Percentiles rank a stretch among this genome's conserved stretches.
phyloP scores from a whole-genome alignment of 2,797 vertebrate species.

The Esox masquinongy region DNA sequence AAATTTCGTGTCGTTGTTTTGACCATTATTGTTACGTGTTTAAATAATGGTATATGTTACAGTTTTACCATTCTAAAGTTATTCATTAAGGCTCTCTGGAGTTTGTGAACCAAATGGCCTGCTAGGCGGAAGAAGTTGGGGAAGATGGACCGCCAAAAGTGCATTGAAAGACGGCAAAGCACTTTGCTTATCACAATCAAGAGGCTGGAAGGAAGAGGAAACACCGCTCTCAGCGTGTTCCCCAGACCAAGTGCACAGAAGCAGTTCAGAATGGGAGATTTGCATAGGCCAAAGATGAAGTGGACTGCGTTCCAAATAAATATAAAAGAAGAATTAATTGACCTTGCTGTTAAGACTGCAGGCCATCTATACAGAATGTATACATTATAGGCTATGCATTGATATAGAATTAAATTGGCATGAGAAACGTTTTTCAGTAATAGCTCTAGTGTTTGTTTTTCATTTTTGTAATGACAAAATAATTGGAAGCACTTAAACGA shows the following conservation, averaged over 20 bases:
- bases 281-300: not conserved
- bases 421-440: not conserved
- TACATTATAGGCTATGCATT: too few species aligned
- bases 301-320: not conserved
- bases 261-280: not conserved
- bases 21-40: too few species aligned
- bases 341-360: not conserved
- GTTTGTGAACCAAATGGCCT: not conserved
- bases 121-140: not conserved
- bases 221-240: not conserved
- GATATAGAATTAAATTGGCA: not conserved
- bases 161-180: not conserved
- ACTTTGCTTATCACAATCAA: not conserved
- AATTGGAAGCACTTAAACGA: not conserved
- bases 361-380: not conserved
- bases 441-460: not conserved
- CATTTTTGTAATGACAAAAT: not conserved
- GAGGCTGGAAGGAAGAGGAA: conserved; percentile 6
- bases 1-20: not conserved
- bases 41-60: too few species aligned
- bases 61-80: not conserved
- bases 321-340: not conserved
- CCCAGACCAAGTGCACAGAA: not conserved
- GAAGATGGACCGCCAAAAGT: not conserved
- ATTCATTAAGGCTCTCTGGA: not conserved